Evolutionary conservation across 2,888 invertebrate genomes (phyloP), one percentile per base, ranked within the genome.

Genomic region (Lasius fuliginosus): DNA sequence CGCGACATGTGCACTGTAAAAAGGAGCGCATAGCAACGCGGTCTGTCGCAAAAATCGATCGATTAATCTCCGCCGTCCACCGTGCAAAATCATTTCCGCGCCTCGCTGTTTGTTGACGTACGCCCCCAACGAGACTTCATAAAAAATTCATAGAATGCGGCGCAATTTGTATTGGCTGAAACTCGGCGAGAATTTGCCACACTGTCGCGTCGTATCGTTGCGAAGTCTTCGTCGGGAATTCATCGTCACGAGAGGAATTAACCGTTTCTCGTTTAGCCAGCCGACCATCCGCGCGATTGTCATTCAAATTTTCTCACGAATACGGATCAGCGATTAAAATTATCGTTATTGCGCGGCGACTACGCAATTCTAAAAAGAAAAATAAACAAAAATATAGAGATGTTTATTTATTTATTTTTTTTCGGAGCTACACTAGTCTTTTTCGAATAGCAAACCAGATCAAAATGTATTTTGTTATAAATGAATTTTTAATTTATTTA

Each of bases 161-260:
- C n/a, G 83, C 79, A 64, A 77, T 65, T 71, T 40, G 73, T 56
- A 65, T 56, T 82, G 62, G 62, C 53, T 81, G 69, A 77, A 68
- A 67, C 46, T 58, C 53, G 42, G 33, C 46, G 85, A 76, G 64
- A 76, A 75, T 75, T 75, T 40, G 33, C 81, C 60, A 60, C n/a
- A 18, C 46, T 69, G 36, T 42, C 53, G 65, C 40, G 30, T 15
- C 23, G 33, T n/a, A 36, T 23, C 23, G 46, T 58, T 60, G 79
- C 60, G 30, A 76, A 65, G 53, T 30, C 40, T 65, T 75, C 60
- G 60, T 56, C 56, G 64, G 46, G 62, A 74, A 82, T 85, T 64
- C 23, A 23, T 23, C 56, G 82, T 85, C 85, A 82, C 82, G 67
- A 30, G 40, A 27, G 64, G 82, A 87, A 87, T 87, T 83, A 82